These are phyloP conservation scores for Apis dorsata DNA, from an alignment of 1,140 invertebrate genomes.

Conservation along the genomic window DNA sequence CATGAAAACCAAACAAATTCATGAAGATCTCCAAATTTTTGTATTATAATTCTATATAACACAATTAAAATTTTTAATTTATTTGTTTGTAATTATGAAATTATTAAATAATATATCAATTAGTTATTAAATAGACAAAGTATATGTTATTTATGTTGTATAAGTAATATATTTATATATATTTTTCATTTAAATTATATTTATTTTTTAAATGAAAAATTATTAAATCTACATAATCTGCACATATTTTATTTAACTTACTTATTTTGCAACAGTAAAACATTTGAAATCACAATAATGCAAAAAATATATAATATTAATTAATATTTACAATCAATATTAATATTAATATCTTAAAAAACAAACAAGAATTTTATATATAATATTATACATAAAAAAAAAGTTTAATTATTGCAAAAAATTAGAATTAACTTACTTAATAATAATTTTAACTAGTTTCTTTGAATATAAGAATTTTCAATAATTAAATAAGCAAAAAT, in stretches of 20 bases:
- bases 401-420: neutral
- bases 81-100: neutral
- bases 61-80: neutral
- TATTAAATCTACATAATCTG: neutral
- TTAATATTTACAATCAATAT: no score
- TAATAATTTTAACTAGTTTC: no score
- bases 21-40: neutral
- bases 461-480: neutral
- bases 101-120: neutral
- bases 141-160: no score
- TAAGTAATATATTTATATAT: neutral
- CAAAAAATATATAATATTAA: neutral
- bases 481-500: neutral
- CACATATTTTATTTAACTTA: neutral
- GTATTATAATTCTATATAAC: no score
- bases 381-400: neutral
- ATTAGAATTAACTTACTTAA: neutral
- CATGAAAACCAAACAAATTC: constrained; percentile 4
- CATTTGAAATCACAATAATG: neutral
- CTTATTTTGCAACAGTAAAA: neutral
- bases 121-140: no score
- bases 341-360: neutral
- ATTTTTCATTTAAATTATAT: neutral
- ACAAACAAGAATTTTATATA: neutral
- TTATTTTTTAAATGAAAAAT: neutral